Evolutionary conservation across 2,113 vertebrate genomes (phyloP).

Genomic region (Oxyruncus cristatus): DNA sequence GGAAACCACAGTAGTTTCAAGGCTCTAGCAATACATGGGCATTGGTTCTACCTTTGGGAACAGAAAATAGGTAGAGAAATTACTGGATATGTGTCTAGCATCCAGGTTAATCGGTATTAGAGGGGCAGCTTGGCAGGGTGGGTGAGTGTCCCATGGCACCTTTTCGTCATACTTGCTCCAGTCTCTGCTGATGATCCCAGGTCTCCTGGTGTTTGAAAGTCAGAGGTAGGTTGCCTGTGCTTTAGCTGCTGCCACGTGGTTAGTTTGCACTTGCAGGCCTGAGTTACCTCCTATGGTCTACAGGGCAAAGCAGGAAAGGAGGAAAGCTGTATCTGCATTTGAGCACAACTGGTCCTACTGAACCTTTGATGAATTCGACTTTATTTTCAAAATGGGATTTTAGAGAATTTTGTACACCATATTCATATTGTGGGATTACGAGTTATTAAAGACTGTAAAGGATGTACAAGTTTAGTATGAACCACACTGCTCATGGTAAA

Average conservation of each 20-base stretch:
- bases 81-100: neutral
- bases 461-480: neutral
- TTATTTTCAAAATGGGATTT: neutral
- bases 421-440: neutral
- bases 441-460: neutral
- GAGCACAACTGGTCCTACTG: neutral
- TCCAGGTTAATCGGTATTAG: neutral
- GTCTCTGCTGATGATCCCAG: neutral
- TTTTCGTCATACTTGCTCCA: neutral
- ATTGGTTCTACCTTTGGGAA: neutral
- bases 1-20: fast-evolving
- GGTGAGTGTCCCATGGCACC: neutral
- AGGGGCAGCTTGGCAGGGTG: neutral
- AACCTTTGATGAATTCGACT: neutral
- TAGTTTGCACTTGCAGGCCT: neutral
- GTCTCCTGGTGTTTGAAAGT: neutral
- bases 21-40: neutral
- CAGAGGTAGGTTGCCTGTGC: neutral
- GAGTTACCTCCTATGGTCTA: neutral
- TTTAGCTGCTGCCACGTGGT: neutral
- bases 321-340: neutral
- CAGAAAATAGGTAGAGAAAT: neutral
- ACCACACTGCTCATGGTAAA: neutral
- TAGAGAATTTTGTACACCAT: neutral
- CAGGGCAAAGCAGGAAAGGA: neutral